These are phyloP conservation scores for Sebastes taczanowskii DNA, from an alignment of 2,797 vertebrate species.

Conservation along the genomic window DNA sequence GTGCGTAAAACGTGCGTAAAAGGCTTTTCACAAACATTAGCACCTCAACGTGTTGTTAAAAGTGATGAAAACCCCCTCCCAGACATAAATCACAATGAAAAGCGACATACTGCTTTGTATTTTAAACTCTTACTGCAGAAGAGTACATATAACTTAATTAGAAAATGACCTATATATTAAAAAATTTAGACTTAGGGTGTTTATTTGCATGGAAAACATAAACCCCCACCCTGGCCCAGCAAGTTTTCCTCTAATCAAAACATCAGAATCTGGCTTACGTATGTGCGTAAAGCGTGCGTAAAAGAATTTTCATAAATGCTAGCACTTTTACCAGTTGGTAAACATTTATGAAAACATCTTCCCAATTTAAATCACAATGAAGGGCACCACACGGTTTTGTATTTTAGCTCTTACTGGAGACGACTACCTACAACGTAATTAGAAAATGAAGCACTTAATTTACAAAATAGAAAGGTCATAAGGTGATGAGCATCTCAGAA, in stretches of 20 bases:
- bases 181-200: not conserved
- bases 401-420: not conserved
- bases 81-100: not conserved
- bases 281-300: not conserved
- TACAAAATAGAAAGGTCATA: not conserved
- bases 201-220: not conserved
- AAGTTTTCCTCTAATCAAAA: conserved; percentile 3
- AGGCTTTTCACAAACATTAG: not conserved
- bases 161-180: not conserved
- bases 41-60: not conserved
- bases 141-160: not conserved
- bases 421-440: too few species aligned
- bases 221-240: not conserved
- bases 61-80: not conserved
- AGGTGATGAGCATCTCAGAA: not conserved
- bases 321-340: too few species aligned
- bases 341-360: not conserved
- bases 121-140: not conserved
- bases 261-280: not conserved
- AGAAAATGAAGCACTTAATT: not conserved
- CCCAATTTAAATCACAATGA: not conserved
- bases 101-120: not conserved
- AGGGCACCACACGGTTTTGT: not conserved
- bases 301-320: not conserved
- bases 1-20: conserved; percentile 18